Percentiles rank a stretch among this genome's conserved stretches.
Evolutionary conservation across 2,888 invertebrate species (phyloP).

Genomic region (Zhengitettix transpicula): DNA sequence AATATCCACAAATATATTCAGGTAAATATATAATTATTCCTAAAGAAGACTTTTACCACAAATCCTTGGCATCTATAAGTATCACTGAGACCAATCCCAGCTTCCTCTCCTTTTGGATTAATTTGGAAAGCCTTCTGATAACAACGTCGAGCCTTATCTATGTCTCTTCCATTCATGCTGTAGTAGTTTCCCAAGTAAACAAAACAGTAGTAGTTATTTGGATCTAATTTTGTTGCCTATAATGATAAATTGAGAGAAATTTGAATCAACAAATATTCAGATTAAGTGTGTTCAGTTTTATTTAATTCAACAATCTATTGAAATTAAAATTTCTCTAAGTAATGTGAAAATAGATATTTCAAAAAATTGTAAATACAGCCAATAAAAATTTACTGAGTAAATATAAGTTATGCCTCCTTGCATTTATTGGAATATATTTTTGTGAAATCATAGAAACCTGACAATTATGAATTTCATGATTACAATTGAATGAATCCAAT

Average conservation of each 20-base stretch:
- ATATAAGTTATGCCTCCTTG: too few species aligned
- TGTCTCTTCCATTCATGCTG: constrained; percentile 38
- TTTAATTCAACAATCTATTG: too few species aligned
- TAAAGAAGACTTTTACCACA: constrained; percentile 28
- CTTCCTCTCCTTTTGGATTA: constrained; percentile 45
- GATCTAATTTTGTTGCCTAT: constrained; percentile 40
- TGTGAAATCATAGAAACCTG: too few species aligned
- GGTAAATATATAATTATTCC: not conserved
- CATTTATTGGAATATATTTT: too few species aligned
- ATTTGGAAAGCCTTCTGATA: constrained; percentile 69
- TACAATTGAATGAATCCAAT: too few species aligned
- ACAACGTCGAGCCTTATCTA: constrained; percentile 62
- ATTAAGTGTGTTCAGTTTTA: not conserved
- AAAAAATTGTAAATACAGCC: too few species aligned
- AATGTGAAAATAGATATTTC: too few species aligned
- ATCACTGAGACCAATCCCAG: constrained; percentile 58
- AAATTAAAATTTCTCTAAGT: too few species aligned
- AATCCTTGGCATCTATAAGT: constrained; percentile 51
- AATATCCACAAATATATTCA: too few species aligned
- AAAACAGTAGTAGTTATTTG: constrained; percentile 58
- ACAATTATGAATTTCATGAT: too few species aligned
- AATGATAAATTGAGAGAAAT: constrained; percentile 2
- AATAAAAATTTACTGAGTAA: too few species aligned
- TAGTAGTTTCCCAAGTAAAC: constrained; percentile 63
- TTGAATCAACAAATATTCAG: not conserved